phyloP scores from a whole-genome alignment of 2,113 vertebrate genomes.

The Scomber japonicus region DNA sequence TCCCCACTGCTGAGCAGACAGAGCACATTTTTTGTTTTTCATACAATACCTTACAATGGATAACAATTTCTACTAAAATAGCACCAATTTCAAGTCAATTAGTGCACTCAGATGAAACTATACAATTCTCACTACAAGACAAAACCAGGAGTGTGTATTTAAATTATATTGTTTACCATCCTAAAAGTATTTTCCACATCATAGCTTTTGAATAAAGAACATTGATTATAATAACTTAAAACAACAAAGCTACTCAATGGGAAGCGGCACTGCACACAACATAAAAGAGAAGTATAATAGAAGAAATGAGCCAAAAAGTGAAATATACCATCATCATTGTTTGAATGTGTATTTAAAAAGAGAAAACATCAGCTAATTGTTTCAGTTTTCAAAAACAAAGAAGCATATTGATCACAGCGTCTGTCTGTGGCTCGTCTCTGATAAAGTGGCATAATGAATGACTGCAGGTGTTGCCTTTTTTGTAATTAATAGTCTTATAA shows the following conservation, averaged over 20 bases:
- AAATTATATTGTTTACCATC: conserved; percentile 5
- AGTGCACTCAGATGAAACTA: no score
- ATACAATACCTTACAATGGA: background rate
- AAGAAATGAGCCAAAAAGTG: background rate
- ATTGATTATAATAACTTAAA: conserved; percentile 26
- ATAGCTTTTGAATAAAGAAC: conserved; percentile 19
- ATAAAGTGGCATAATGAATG: conserved; percentile 75
- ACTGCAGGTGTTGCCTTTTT: conserved; percentile 81
- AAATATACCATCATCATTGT: background rate
- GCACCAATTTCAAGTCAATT: no score
- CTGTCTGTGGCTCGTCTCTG: conserved; percentile 56
- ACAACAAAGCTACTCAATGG: background rate
- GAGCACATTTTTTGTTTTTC: conserved; percentile 21
- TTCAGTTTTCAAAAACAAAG: conserved; percentile 60
- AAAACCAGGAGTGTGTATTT: background rate
- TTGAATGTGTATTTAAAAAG: conserved; percentile 11
- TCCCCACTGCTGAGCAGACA: background rate
- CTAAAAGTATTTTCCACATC: conserved; percentile 12
- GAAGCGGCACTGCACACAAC: no score
- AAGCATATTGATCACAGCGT: conserved; percentile 54
- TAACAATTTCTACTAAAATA: no score
- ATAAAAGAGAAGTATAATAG: background rate
- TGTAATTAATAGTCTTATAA: conserved; percentile 81
- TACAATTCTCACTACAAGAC: background rate
- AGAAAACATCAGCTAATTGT: conserved; percentile 19